Percentiles rank a stretch among this genome's conserved stretches.
These are phyloP conservation scores for Ceratina calcarata DNA, from an alignment of 1,140 invertebrate species.

Conservation along the genomic window DNA sequence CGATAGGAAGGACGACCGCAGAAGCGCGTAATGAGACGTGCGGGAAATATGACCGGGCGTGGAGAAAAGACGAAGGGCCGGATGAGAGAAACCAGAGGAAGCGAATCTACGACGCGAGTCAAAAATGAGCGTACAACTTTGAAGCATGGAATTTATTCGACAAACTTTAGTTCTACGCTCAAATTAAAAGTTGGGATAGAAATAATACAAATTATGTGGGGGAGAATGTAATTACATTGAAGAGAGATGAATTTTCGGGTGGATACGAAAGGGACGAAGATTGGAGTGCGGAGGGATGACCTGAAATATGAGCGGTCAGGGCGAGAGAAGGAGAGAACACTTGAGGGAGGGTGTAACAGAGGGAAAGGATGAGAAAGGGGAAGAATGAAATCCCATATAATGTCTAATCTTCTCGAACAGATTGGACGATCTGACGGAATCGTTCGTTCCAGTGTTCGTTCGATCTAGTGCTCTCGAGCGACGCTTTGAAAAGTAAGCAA, in stretches of 20 bases:
- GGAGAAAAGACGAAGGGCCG: no score
- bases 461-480: not conserved
- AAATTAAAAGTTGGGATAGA: no score
- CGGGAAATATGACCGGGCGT: constrained; percentile 11
- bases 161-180: no score
- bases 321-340: not conserved
- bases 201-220: no score
- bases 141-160: no score
- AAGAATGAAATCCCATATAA: not conserved
- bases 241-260: no score
- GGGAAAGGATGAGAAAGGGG: no score
- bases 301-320: not conserved
- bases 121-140: no score
- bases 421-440: not conserved
- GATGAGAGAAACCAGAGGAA: not conserved
- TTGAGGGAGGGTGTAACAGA: not conserved
- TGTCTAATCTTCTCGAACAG: not conserved
- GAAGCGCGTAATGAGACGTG: constrained; percentile 26
- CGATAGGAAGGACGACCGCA: constrained; percentile 24
- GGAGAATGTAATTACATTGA: no score
- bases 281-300: no score
- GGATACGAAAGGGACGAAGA: no score
- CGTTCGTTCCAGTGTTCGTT: not conserved
- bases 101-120: no score
- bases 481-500: not conserved